Base-by-base conservation (phyloP, 1,140 invertebrate genomes). In the Drosophila lacteicornis region DNA sequence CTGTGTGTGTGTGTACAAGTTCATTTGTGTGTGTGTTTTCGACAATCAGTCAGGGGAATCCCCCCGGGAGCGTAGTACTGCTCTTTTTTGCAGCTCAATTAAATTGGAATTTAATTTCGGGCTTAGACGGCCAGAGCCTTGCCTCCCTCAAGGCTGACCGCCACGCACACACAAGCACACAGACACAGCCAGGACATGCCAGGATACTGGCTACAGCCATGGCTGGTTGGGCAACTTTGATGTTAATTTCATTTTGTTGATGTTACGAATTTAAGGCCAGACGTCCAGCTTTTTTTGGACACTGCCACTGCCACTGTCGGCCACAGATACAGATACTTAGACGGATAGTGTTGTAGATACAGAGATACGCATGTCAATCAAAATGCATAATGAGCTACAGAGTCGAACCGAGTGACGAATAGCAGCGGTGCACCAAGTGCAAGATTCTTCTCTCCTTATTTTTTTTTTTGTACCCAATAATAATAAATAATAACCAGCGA, bases 91-190 rank as follows among this genome's bases (percentile, higher is more conserved):
- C 79, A 90, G 85, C 85, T 90, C 85, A 90, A 90, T 90, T 90
- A 90, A 90, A 90, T 90, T 90, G 85, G 85, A 90, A 90, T 90
- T 90, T 90, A 90, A 90, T 90, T 90, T 90, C 61, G 81, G 69
- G 79, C 82, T 90, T 85, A 90, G 80, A 68, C 77, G 73, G 67
- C 49, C n/a, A 60, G 69, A 50, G 62, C 60, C 40, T 27, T 15
- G 12, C 12, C 53, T 56, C 53, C 63, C 51, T 68, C 68, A 73
- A 57, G 66, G 49, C 68, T 75, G 47, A 67, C 56, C 66, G 43
- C 43, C 27, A 60, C 33, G 56, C 12, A 56, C 57, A 47, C 38
- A 76, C 19, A 22, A 22, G 19, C 2, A 2, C 19, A 22, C 19
- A 22, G 19, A 22, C 19, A 22, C 19, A 22, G 19, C 19, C 19